Evolutionary conservation across 2,888 invertebrate species (phyloP).

Genomic region (Lycocerus yunnanus): DNA sequence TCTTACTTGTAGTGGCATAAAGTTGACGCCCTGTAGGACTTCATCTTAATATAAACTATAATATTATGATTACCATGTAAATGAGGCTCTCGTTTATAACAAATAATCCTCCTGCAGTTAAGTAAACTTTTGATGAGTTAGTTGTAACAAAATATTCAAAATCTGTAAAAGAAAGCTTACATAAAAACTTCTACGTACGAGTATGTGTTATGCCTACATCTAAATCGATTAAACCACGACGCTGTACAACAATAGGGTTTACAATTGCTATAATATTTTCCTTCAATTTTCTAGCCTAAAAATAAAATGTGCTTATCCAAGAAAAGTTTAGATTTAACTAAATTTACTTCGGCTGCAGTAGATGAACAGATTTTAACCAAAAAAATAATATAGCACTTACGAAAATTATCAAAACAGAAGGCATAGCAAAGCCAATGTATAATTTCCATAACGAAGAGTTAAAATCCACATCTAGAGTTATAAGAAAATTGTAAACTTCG

Average conservation of each 20-base stretch:
- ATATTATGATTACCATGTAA: constrained; percentile 7
- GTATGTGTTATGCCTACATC: no score
- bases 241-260: neutral
- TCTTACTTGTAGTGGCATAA: no score
- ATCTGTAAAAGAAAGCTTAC: constrained; percentile 5
- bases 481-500: neutral
- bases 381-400: neutral
- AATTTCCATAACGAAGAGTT: neutral
- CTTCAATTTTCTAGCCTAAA: constrained; percentile 12
- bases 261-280: neutral
- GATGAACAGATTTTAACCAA: constrained; percentile 7
- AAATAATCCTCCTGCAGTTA: constrained; percentile 20
- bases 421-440: neutral
- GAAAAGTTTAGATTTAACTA: no score
- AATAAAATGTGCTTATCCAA: neutral
- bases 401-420: neutral
- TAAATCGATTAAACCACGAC: neutral
- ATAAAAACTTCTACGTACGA: neutral
- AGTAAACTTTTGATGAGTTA: constrained; percentile 13
- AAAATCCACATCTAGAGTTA: no score
- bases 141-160: constrained; percentile 6
- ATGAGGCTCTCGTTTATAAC: constrained; percentile 13
- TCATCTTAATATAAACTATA: no score
- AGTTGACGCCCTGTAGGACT: no score
- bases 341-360: constrained; percentile 10